These are phyloP conservation scores for Syndactyla subalaris DNA, from an alignment of 2,797 vertebrate genomes.

Conservation along the genomic window DNA sequence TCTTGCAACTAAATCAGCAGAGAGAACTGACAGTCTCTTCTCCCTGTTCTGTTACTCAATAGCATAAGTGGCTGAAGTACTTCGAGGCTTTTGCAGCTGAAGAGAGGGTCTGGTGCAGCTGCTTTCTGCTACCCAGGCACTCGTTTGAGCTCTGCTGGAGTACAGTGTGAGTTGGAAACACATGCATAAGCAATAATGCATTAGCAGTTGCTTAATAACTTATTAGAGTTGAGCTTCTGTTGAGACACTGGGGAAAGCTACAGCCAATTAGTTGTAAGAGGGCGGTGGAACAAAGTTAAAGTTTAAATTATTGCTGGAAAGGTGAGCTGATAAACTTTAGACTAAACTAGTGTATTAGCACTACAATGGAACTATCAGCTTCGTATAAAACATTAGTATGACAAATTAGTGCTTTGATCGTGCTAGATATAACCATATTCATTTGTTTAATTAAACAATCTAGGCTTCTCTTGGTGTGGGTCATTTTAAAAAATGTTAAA, in stretches of 20 bases:
- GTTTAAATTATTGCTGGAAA: slow-evolving; percentile 58
- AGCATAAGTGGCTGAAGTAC: neutral
- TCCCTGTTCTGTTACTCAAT: neutral
- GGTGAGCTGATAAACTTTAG: slow-evolving; percentile 60
- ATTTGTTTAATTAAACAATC: slow-evolving; percentile 98
- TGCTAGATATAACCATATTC: slow-evolving; percentile 85
- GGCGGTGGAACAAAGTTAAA: slow-evolving; percentile 50
- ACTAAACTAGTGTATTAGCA: slow-evolving; percentile 50
- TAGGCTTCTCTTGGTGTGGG: slow-evolving; percentile 85
- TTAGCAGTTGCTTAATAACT: slow-evolving; percentile 53
- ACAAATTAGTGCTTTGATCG: slow-evolving; percentile 89
- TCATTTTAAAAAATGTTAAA: slow-evolving; percentile 93
- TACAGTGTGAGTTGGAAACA: neutral
- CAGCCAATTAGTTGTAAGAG: slow-evolving; percentile 59
- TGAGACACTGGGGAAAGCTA: slow-evolving; percentile 12
- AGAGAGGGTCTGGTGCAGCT: neutral
- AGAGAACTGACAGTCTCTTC: neutral
- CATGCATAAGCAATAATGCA: slow-evolving; percentile 11
- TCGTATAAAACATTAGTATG: slow-evolving; percentile 79
- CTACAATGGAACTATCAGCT: slow-evolving; percentile 63
- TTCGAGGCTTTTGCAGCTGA: neutral
- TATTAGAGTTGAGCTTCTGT: slow-evolving; percentile 18
- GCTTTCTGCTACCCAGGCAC: neutral
- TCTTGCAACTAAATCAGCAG: neutral
- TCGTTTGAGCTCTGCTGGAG: neutral